phyloP scores from a whole-genome alignment of 2,888 invertebrate genomes.

The Eulithis testata region DNA sequence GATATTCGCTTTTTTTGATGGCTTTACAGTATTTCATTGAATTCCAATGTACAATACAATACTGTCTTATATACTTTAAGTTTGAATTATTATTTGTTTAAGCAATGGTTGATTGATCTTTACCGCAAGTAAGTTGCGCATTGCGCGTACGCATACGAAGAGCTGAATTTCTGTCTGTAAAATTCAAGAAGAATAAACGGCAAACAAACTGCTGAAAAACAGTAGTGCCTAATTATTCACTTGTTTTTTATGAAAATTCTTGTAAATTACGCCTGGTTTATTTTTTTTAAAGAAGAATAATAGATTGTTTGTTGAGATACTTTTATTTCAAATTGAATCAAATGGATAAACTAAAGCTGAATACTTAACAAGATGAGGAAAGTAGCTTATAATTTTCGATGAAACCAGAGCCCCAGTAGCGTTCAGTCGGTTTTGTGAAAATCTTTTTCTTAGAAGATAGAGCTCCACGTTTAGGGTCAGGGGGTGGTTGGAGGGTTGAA shows the following conservation, averaged over 20 bases:
- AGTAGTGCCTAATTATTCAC: no score
- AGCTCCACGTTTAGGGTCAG: constrained; percentile 45
- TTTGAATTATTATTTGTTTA: not conserved
- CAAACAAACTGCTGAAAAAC: no score
- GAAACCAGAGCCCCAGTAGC: constrained; percentile 24
- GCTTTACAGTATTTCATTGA: not conserved
- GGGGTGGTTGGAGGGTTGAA: constrained; percentile 44
- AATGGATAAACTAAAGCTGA: no score
- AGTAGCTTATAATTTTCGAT: constrained; percentile 6
- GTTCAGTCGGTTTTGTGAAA: constrained; percentile 28
- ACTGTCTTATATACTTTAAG: no score
- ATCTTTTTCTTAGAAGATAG: constrained; percentile 62
- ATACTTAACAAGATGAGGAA: no score
- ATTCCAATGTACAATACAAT: no score
- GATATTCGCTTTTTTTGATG: not conserved
- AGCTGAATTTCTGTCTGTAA: not conserved
- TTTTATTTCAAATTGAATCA: no score
- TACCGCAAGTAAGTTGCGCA: not conserved
- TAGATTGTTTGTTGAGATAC: no score
- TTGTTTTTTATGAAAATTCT: no score
- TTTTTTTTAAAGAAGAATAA: no score
- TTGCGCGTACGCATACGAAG: not conserved
- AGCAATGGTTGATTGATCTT: not conserved
- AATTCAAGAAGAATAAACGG: no score
- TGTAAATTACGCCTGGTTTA: no score